Evolutionary conservation across 2,797 vertebrate genomes (phyloP).

Genomic region (Leuciscus waleckii): DNA sequence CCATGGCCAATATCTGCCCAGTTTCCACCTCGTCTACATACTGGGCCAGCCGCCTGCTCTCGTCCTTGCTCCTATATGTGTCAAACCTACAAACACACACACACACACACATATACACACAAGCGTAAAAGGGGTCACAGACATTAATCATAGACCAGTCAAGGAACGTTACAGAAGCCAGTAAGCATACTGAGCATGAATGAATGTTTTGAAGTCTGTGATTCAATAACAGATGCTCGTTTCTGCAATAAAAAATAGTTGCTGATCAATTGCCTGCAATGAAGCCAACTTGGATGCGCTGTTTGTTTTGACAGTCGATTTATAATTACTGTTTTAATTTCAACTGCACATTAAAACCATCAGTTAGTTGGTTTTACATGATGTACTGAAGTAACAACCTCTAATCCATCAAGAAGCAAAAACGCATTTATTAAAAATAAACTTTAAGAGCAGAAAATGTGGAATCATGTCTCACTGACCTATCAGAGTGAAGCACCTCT

Average conservation of each 20-base stretch:
- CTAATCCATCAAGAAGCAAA: slow-evolving; percentile 18
- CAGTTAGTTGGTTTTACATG: slow-evolving; percentile 14
- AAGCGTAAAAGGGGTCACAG: slow-evolving; percentile 48
- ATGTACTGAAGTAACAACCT: not conserved
- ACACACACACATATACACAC: slow-evolving; percentile 24
- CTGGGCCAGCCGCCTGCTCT: slow-evolving; percentile 87
- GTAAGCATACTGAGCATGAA: slow-evolving; percentile 44
- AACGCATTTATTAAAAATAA: not conserved
- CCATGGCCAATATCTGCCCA: slow-evolving; percentile 86
- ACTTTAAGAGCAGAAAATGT: not conserved
- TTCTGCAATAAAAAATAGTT: slow-evolving; percentile 42
- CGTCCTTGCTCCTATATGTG: slow-evolving; percentile 90
- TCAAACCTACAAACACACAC: slow-evolving; percentile 83
- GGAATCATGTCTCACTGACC: slow-evolving; percentile 72
- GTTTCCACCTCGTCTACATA: slow-evolving; percentile 80
- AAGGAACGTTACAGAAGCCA: slow-evolving; percentile 38
- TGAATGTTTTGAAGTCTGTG: slow-evolving; percentile 31
- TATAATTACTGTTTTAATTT: slow-evolving; percentile 49
- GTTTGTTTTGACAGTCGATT: slow-evolving; percentile 52
- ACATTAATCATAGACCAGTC: slow-evolving; percentile 45
- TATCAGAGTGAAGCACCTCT: slow-evolving; percentile 84
- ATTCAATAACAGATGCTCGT: slow-evolving; percentile 37
- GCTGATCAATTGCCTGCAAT: slow-evolving; percentile 12
- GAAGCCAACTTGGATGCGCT: slow-evolving; percentile 1
- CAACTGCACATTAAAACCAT: slow-evolving; percentile 39